A percentile compares a stretch with the other conserved stretches of the same genome.
phyloP scores from a whole-genome alignment of 2,113 vertebrate genomes.

The Uria aalge region DNA sequence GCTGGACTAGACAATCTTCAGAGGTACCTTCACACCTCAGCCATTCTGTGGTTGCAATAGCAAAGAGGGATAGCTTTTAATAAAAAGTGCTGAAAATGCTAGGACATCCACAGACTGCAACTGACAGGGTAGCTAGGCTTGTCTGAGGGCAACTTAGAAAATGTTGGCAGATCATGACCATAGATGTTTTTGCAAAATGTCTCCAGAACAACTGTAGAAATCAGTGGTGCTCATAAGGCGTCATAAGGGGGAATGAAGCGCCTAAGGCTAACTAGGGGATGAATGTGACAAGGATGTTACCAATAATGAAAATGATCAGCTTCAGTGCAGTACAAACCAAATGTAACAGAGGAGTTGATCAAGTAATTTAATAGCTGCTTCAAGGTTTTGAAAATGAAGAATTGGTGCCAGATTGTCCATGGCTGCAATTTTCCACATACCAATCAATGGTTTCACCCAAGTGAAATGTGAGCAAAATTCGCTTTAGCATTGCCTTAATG shows the following conservation, averaged over 20 bases:
- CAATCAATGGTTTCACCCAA: not conserved
- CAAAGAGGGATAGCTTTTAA: not conserved
- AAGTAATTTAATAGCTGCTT: not conserved
- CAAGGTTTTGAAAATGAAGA: not conserved
- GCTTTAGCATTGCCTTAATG: not conserved
- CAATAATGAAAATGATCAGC: not conserved
- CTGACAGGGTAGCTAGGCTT: not conserved
- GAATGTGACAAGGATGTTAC: not conserved
- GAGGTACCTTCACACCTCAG: not conserved
- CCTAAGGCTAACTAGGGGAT: not conserved
- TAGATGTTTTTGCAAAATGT: not conserved
- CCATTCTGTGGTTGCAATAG: not conserved
- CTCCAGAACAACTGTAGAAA: not conserved
- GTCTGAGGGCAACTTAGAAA: not conserved
- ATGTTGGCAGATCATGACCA: not conserved
- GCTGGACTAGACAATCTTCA: not conserved
- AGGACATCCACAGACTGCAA: not conserved
- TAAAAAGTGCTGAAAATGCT: not conserved
- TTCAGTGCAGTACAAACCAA: not conserved
- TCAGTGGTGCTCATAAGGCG: not conserved
- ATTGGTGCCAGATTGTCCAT: not conserved
- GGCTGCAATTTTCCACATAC: not conserved
- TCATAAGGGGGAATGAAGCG: not conserved
- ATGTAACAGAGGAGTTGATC: not conserved
- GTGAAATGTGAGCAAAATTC: not conserved